Evolutionary conservation across 2,113 vertebrate genomes (phyloP).

Genomic region (Vicugna pacos): DNA sequence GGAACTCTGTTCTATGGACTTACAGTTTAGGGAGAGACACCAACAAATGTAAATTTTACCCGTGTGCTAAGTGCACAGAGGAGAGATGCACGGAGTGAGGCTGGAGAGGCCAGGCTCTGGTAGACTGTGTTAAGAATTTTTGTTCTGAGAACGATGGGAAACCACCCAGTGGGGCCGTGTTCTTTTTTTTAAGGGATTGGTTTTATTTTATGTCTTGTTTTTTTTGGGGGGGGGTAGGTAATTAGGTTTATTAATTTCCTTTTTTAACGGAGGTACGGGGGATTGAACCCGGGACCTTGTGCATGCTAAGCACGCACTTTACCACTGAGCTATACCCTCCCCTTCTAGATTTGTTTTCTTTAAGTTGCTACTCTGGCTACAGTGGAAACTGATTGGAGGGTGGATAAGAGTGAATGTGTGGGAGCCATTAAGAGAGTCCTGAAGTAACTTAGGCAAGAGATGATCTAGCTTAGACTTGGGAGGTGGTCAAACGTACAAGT

Average conservation of each 20-base stretch:
- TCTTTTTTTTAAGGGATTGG: too few species aligned
- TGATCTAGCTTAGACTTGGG: neutral
- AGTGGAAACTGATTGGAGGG: neutral
- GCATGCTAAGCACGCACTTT: too few species aligned
- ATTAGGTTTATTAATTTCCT: too few species aligned
- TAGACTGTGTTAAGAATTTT: neutral
- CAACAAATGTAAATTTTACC: neutral
- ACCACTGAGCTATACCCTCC: too few species aligned
- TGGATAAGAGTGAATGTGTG: too few species aligned
- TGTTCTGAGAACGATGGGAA: neutral
- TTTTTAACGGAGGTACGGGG: too few species aligned
- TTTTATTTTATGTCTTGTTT: too few species aligned
- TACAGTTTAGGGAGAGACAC: neutral
- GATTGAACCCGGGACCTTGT: too few species aligned
- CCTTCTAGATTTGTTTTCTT: neutral
- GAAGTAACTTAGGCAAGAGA: neutral
- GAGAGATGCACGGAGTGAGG: neutral
- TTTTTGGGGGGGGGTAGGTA: too few species aligned
- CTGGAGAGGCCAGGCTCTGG: neutral
- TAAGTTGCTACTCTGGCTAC: neutral
- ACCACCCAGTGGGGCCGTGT: too few species aligned
- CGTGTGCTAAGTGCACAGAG: neutral
- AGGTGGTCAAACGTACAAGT: too few species aligned
- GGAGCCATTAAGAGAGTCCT: neutral
- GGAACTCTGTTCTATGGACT: neutral